Conservation (phyloP, 1,140 invertebrate genomes). For the Thaumatotibia leucotreta region DNA sequence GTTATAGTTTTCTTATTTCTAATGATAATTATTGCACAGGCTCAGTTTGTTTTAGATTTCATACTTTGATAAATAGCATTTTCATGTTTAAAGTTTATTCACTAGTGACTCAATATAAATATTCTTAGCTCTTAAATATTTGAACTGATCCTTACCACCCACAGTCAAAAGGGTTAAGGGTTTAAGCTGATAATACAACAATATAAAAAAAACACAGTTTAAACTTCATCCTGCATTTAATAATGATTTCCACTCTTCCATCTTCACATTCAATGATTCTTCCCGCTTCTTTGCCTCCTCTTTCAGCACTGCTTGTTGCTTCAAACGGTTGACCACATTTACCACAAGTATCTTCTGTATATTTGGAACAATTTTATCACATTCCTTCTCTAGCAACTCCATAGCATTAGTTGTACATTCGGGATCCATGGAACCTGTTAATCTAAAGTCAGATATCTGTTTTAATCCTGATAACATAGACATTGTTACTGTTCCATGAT, state of each 20-base stretch:
- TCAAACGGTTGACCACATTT: constrained; percentile 75
- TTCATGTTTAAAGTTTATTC: too few species aligned
- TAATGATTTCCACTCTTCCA: constrained; percentile 58
- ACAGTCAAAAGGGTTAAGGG: too few species aligned
- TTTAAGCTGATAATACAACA: too few species aligned
- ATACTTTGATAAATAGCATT: too few species aligned
- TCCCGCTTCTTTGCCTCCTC: constrained; percentile 49
- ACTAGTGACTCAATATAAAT: too few species aligned
- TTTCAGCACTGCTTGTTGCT: constrained; percentile 56
- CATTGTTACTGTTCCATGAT: constrained; percentile 80
- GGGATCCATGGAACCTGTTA: constrained; percentile 79
- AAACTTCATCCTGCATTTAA: constrained; percentile 55
- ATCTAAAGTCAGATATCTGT: constrained; percentile 82
- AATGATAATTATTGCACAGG: too few species aligned
- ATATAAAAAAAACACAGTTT: constrained; percentile 27
- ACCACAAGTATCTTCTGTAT: constrained; percentile 80
- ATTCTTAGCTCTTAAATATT: too few species aligned
- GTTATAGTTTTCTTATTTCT: too few species aligned
- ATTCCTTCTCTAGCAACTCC: constrained; percentile 75
- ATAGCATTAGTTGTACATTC: constrained; percentile 75
- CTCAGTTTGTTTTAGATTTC: too few species aligned
- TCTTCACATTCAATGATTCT: constrained; percentile 43
- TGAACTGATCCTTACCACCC: too few species aligned
- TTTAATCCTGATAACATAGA: constrained; percentile 81
- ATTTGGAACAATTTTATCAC: constrained; percentile 79